A percentile compares a stretch with the other conserved stretches of the same genome.
phyloP scores from a whole-genome alignment of 2,888 invertebrate genomes.

The Synergus umbraculus region DNA sequence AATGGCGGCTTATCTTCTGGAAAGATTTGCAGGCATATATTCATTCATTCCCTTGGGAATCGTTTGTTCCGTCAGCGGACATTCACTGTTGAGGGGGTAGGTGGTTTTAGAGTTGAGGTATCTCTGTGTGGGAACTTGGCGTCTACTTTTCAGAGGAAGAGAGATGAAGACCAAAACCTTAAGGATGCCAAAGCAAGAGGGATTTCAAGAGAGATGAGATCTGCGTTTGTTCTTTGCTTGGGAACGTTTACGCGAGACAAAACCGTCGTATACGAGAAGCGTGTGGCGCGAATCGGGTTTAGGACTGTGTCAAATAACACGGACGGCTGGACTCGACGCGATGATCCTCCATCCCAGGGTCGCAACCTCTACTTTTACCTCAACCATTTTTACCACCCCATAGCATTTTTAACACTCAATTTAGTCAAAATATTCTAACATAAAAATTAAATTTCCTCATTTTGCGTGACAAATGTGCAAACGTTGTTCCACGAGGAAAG shows the following conservation, averaged over 20 bases:
- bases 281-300: slow-evolving; percentile 74
- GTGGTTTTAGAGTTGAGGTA: slow-evolving; percentile 42
- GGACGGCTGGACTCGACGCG: not conserved
- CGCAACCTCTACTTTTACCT: not conserved
- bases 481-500: no score
- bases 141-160: slow-evolving; percentile 3
- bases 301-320: slow-evolving; percentile 77
- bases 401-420: no score
- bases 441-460: no score
- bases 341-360: slow-evolving; percentile 9
- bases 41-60: slow-evolving; percentile 63
- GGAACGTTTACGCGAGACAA: slow-evolving; percentile 71
- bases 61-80: slow-evolving; percentile 50
- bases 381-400: not conserved
- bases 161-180: slow-evolving; percentile 13
- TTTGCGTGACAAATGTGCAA: no score
- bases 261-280: slow-evolving; percentile 61
- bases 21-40: slow-evolving; percentile 71
- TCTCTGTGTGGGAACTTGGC: slow-evolving; percentile 53
- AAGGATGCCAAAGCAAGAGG: slow-evolving; percentile 41
- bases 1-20: slow-evolving; percentile 70
- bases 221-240: slow-evolving; percentile 73
- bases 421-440: no score
- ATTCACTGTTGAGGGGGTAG: slow-evolving; percentile 39
- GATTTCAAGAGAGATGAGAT: slow-evolving; percentile 48